Evolutionary conservation across 2,797 vertebrate genomes (phyloP), one percentile per base, ranked within the genome.

Genomic region (Borostomias antarcticus): DNA sequence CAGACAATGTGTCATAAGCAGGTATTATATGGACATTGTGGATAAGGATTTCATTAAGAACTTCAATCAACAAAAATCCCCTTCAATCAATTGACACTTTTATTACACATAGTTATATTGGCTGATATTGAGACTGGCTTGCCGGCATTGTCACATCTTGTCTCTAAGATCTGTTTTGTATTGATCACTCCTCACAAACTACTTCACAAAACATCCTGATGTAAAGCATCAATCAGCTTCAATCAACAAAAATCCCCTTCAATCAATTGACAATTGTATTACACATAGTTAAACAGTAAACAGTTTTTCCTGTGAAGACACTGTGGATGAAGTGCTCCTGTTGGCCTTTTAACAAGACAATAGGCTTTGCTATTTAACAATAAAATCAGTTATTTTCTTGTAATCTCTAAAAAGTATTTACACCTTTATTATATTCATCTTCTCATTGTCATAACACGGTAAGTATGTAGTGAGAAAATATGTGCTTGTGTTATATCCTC

Each of bases 341-440:
- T 76, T 83, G 69, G 82, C 80, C 61, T 81, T 47, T 62, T 81
- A 70, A 75, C 69, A 76, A 65, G 73, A 86, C 73, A 72, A 56
- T 67, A 53, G 79, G 66, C 70, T 77, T 60, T 50, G 56, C 64
- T 61, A 29, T 40, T 25, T 28, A 30, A 61, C 23, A 32, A 32
- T 48, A 29, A 30, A 48, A 61, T 45, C 40, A 47, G 35, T 35
- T 19, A 47, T 25, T 35, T 35, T n/a, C 10, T 51, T 23, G 23
- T 4, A 19, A 51, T 51, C 25, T n/a, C 13, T 37, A 25, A 35
- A 47, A 11, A 73, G 75, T 75, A 50, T 85, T 87, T 89, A 70
- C 86, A 89, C 80, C 87, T 62, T 70, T 79, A 61, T 73, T 86
- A 89, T 88, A 88, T 85, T 84, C 23, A 13, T 86, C 71, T 85